These are phyloP conservation scores for Gobionotothen gibberifrons DNA, from an alignment of 2,797 vertebrate genomes.

Conservation along the genomic window DNA sequence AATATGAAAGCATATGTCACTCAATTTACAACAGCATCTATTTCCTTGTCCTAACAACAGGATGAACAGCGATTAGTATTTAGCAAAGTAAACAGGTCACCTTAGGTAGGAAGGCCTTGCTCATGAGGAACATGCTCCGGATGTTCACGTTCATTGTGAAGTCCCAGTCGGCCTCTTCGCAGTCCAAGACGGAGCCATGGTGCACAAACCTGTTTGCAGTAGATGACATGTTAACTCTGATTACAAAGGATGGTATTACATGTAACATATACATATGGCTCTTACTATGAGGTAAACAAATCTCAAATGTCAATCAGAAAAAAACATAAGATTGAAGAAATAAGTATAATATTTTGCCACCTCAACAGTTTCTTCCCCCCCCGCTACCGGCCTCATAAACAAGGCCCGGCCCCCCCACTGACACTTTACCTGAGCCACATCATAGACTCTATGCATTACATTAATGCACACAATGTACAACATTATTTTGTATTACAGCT, in stretches of 20 bases:
- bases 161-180: constrained; percentile 93
- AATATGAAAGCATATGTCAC: constrained; percentile 71
- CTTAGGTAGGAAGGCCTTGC: constrained; percentile 93
- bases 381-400: too few relatives aligned
- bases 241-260: neutral
- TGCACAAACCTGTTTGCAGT: constrained; percentile 89
- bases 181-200: constrained; percentile 93
- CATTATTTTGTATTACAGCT: too few relatives aligned
- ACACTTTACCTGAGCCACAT: too few relatives aligned
- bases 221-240: neutral
- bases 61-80: constrained; percentile 35
- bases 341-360: too few relatives aligned
- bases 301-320: neutral
- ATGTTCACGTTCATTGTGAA: constrained; percentile 95
- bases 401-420: too few relatives aligned
- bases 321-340: neutral
- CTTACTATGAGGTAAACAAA: neutral
- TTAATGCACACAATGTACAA: too few relatives aligned
- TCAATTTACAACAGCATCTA: constrained; percentile 29
- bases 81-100: constrained; percentile 71
- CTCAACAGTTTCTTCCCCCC: too few relatives aligned
- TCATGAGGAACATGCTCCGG: constrained; percentile 97
- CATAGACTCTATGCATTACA: too few relatives aligned
- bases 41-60: constrained; percentile 13
- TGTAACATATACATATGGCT: neutral